Percentiles rank a stretch among this genome's conserved stretches.
These are phyloP conservation scores for Chymomyza costata DNA, from an alignment of 1,140 invertebrate species.

Conservation along the genomic window DNA sequence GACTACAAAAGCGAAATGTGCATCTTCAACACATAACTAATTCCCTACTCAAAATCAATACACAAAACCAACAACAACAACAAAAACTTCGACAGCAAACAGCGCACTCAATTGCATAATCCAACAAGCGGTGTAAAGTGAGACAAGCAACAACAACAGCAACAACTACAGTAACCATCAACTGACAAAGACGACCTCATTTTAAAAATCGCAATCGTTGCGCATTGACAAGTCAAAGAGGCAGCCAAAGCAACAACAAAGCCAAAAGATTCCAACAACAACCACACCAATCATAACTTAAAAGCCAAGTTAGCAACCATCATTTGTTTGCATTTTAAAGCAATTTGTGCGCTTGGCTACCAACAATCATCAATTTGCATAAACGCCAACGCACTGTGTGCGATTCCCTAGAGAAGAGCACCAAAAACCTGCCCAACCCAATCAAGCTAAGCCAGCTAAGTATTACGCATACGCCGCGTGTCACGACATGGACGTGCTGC, in stretches of 20 bases:
- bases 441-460: background rate
- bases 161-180: no score
- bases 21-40: constrained; percentile 42
- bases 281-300: no score
- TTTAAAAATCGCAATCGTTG: constrained; percentile 49
- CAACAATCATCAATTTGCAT: no score
- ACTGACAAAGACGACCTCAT: constrained; percentile 44
- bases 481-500: constrained; percentile 41
- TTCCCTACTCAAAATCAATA: constrained; percentile 39
- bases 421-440: no score
- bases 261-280: no score
- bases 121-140: constrained; percentile 10
- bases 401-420: no score
- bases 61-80: constrained; percentile 3
- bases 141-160: constrained; percentile 8
- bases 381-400: no score
- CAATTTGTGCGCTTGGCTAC: no score
- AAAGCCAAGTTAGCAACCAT: no score
- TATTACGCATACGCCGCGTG: constrained; percentile 43
- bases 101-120: constrained; percentile 31
- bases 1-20: constrained; percentile 47
- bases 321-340: no score
- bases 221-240: constrained; percentile 10
- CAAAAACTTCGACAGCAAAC: constrained; percentile 6
- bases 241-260: background rate